A percentile compares a stretch with the other conserved stretches of the same genome.
Evolutionary conservation across 1,140 invertebrate species (phyloP).

Genomic region (Ericerus pela): DNA sequence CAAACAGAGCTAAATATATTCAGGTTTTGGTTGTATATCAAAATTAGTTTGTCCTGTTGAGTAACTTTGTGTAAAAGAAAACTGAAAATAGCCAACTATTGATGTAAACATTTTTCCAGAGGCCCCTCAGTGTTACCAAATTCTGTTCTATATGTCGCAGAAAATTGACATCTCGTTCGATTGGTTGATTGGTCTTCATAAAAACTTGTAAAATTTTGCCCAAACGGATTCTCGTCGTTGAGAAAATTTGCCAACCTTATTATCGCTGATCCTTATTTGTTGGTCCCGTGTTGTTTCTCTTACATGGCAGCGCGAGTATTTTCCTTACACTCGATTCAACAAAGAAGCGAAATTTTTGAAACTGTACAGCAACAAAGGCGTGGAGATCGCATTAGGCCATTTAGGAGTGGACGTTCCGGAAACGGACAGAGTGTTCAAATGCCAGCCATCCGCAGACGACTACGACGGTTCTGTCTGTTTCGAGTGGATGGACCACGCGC

Average conservation of each 20-base stretch:
- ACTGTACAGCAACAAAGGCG: conserved; percentile 50
- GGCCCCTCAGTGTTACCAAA: too few species aligned
- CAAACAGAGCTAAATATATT: too few species aligned
- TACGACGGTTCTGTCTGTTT: conserved; percentile 46
- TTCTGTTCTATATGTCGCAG: too few species aligned
- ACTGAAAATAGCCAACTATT: too few species aligned
- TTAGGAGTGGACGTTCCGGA: conserved; percentile 42
- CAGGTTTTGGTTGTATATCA: too few species aligned
- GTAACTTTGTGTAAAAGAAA: too few species aligned
- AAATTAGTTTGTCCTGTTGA: too few species aligned
- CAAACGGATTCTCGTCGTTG: too few species aligned
- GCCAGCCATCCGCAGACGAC: conserved; percentile 44
- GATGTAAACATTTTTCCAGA: too few species aligned
- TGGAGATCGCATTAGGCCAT: conserved; percentile 52
- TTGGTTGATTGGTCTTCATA: too few species aligned
- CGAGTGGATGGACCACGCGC: conserved; percentile 59
- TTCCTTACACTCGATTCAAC: conserved; percentile 68
- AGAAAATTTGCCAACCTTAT: not conserved
- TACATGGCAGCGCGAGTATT: conserved; percentile 51
- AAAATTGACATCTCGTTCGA: too few species aligned
- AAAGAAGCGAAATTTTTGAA: conserved; percentile 57
- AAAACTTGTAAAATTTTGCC: too few species aligned
- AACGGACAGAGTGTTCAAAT: conserved; percentile 49
- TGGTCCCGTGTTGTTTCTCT: not conserved
- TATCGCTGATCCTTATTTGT: not conserved